A percentile compares a stretch with the other conserved stretches of the same genome.
Evolutionary conservation across 2,113 vertebrate species (phyloP).

Genomic region (Tragelaphus imberbis): DNA sequence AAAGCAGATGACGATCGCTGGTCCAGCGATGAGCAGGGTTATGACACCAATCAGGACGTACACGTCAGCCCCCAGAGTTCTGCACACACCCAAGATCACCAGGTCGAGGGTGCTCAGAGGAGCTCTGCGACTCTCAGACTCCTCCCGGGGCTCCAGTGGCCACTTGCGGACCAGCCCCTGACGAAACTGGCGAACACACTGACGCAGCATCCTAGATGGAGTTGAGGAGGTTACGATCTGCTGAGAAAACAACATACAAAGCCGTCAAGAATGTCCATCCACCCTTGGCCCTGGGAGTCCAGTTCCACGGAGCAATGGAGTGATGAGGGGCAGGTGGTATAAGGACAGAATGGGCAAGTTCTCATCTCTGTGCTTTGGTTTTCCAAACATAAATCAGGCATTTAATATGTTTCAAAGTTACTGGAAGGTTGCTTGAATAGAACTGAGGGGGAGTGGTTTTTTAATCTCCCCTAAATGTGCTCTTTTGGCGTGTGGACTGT

Average conservation of each 20-base stretch:
- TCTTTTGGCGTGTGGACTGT: not conserved
- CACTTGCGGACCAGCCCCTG: conserved; percentile 84
- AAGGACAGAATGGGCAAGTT: not conserved
- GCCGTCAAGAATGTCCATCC: rapidly evolving
- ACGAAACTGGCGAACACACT: conserved; percentile 74
- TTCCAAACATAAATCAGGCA: not conserved
- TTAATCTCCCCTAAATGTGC: not conserved
- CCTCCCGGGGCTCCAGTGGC: conserved; percentile 59
- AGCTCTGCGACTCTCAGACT: conserved; percentile 77
- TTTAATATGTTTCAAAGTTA: too few relatives aligned
- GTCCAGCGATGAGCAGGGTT: conserved; percentile 87
- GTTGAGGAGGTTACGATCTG: not conserved
- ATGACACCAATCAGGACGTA: conserved; percentile 91
- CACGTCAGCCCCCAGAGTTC: conserved; percentile 90
- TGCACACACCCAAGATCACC: conserved; percentile 89
- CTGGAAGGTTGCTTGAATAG: not conserved
- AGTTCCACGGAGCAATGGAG: not conserved
- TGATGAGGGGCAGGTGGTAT: not conserved
- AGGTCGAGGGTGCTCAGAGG: conserved; percentile 90
- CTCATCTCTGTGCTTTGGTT: not conserved
- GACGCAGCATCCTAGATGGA: conserved; percentile 72
- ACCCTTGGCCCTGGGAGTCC: not conserved
- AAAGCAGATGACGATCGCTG: conserved; percentile 90
- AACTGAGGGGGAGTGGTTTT: not conserved
- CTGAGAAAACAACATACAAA: not conserved